A percentile compares a stretch with the other conserved stretches of the same genome.
Evolutionary conservation across 2,797 vertebrate species (phyloP).

Genomic region (Hoplostethus mediterraneus): DNA sequence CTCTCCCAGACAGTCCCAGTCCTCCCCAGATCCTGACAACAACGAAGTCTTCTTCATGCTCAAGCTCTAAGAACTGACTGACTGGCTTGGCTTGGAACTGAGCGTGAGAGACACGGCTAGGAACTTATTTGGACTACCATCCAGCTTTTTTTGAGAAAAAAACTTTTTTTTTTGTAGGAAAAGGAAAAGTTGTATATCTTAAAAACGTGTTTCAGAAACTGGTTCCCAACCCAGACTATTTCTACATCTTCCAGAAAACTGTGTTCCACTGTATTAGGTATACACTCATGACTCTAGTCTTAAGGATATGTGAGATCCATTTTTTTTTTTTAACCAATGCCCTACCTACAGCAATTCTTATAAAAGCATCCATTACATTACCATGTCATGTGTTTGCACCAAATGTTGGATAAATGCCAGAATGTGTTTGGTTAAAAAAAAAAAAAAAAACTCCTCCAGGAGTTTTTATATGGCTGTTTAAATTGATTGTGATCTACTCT

Average conservation of each 20-base stretch:
- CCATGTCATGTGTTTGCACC: conserved; percentile 56
- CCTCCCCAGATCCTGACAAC: conserved; percentile 70
- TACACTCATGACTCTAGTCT: conserved; percentile 6
- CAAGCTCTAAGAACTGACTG: conserved; percentile 79
- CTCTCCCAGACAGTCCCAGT: conserved; percentile 50
- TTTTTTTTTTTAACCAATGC: conserved; percentile 18
- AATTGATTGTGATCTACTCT: conserved; percentile 55
- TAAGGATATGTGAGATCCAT: conserved; percentile 15
- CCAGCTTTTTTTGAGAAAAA: conserved; percentile 43
- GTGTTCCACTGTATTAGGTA: conserved; percentile 24
- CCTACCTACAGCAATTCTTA: conserved; percentile 28
- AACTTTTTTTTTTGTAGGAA: conserved; percentile 24
- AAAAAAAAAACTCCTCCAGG: conserved; percentile 5
- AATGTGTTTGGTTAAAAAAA: conserved; percentile 58
- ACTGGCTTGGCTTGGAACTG: conserved; percentile 43
- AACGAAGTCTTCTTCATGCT: conserved; percentile 87
- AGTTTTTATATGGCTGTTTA: conserved; percentile 57
- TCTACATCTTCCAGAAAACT: conserved; percentile 18
- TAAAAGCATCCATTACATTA: conserved; percentile 30
- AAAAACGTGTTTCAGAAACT: conserved; percentile 39
- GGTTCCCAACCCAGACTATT: conserved; percentile 39
- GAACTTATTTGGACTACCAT: conserved; percentile 44
- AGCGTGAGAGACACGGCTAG: conserved; percentile 53
- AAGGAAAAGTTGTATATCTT: conserved; percentile 46
- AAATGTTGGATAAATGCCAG: conserved; percentile 56